These are phyloP conservation scores for Balaeniceps rex DNA, from an alignment of 2,113 vertebrate species.

Conservation along the genomic window DNA sequence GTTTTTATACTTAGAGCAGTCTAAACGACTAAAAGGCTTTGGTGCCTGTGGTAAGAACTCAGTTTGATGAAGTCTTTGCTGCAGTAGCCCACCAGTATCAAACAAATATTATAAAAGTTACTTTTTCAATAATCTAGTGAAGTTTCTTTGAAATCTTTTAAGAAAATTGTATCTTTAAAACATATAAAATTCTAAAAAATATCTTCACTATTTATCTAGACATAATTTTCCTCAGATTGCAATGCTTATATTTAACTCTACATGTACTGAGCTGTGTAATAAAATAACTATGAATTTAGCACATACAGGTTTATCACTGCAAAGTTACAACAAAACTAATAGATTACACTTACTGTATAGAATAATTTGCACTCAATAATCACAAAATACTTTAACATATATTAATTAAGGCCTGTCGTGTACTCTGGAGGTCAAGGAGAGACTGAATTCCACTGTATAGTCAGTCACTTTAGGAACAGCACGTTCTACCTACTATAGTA, in stretches of 20 bases:
- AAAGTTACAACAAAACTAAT: neutral
- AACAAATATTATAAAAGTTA: neutral
- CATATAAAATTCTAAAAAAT: neutral
- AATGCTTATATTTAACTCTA: neutral
- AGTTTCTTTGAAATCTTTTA: neutral
- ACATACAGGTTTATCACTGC: neutral
- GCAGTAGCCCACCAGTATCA: neutral
- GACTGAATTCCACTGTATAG: neutral
- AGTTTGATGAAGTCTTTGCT: neutral
- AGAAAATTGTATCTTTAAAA: neutral
- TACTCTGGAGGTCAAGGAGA: neutral
- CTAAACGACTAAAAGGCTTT: neutral
- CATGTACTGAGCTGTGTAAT: neutral
- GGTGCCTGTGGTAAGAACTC: neutral
- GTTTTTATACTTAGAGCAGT: neutral
- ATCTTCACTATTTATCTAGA: neutral
- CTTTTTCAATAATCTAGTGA: neutral
- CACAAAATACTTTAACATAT: neutral
- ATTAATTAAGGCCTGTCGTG: neutral
- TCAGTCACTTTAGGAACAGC: neutral
- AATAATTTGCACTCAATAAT: neutral
- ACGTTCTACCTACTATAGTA: neutral
- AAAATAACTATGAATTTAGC: neutral
- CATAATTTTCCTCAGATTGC: neutral
- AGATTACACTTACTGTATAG: neutral